Evolutionary conservation across 2,797 vertebrate genomes (phyloP), one percentile per base, ranked within the genome.

Genomic region (Eulemur coronatus): DNA sequence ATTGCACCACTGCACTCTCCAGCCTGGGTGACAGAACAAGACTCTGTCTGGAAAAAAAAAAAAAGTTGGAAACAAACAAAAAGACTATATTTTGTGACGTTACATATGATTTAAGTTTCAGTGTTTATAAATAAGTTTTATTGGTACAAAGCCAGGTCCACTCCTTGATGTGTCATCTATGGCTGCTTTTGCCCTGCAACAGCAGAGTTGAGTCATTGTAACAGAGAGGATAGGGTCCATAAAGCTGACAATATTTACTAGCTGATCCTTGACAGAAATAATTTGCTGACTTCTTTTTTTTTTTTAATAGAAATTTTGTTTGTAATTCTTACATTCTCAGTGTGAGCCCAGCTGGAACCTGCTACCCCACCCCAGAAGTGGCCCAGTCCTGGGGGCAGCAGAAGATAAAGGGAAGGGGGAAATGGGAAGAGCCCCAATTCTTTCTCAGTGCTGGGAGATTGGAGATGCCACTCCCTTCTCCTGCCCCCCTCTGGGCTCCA

Each of bases 291-390:
- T 79, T 50, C 11, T 50, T 43, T 43, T 43, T 43, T 43, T 43
- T 43, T 43, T 98, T 98, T 98, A 98, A 98, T 98, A 98, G 98
- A 98, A 98, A 98, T 98, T 97, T 97, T 96, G 95, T 98, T 95
- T 97, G 94, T 97, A 97, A 97, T 98, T 95, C 97, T 97, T 98
- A 98, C 97, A 98, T 98, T 98, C 97, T 98, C 97, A 97, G 95
- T 98, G 96, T 97, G 97, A 97, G 88, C 95, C 78, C 43, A 97
- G 95, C 95, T 97, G 88, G 93, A 97, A 97, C 75, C 84, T 82
- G 13, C 82, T 89, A 84, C 70, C 95, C 95, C 93, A 82, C 73
- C 92, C 43, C 90, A 88, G 52, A 79, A 86, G 91, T 92, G 93
- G 94, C 95, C 97, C 84, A 82, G 91, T 96, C 63, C 76, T 90